Evolutionary conservation across 2,888 invertebrate species (phyloP).

Genomic region (Cetonia aurata): DNA sequence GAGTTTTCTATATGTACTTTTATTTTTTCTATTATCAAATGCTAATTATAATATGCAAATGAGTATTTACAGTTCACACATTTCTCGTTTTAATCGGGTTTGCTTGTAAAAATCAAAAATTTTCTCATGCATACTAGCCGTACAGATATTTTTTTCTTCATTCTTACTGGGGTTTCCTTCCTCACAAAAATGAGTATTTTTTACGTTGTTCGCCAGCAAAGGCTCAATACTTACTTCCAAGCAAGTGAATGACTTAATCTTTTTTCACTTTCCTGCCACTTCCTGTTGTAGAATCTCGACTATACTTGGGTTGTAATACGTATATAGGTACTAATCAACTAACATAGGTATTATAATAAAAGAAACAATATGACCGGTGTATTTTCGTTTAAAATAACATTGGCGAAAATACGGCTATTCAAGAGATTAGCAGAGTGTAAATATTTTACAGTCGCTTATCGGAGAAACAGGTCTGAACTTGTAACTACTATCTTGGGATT

Average conservation of each 20-base stretch:
- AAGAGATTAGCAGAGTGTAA: not conserved
- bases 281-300: constrained; percentile 20
- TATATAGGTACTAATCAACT: not conserved
- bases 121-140: not conserved
- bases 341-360: no score
- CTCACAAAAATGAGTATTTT: not conserved
- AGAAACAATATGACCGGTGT: no score
- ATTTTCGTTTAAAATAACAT: no score
- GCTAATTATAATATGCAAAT: no score
- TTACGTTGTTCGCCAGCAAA: not conserved
- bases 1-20: no score
- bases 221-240: constrained; percentile 23
- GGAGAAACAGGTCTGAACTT: constrained; percentile 2
- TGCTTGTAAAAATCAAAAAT: not conserved
- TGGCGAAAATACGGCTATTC: no score
- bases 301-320: not conserved
- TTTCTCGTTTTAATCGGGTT: no score
- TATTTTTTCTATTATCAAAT: no score
- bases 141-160: not conserved
- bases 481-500: no score
- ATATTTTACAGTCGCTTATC: not conserved
- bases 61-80: no score
- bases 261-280: not conserved
- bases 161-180: not conserved
- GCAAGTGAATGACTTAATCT: constrained; percentile 21